Conservation (phyloP, 2,113 vertebrate genomes). For the Tapirus terrestris region DNA sequence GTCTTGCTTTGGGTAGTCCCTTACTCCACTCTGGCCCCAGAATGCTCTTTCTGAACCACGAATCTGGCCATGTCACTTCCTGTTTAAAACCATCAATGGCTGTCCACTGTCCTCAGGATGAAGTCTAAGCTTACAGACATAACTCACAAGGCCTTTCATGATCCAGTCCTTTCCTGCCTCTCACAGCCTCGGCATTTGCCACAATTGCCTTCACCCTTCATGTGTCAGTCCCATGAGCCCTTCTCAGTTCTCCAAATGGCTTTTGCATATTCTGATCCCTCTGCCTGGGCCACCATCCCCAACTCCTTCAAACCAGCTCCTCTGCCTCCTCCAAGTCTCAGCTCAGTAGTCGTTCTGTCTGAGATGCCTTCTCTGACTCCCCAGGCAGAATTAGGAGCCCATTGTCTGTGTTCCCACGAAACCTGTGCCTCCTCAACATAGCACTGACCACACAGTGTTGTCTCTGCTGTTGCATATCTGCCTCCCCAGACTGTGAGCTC, state of each 20-base stretch:
- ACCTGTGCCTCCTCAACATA: background rate
- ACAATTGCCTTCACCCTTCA: background rate
- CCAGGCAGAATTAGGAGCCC: background rate
- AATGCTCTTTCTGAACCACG: slow-evolving; percentile 9
- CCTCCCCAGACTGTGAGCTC: background rate
- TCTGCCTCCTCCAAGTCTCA: slow-evolving; percentile 12
- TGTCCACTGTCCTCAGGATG: background rate
- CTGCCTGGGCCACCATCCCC: background rate
- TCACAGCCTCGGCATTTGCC: background rate
- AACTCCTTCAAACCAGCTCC: background rate
- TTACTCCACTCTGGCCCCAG: background rate
- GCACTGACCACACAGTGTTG: background rate
- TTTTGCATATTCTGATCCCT: slow-evolving; percentile 22
- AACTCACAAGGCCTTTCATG: background rate
- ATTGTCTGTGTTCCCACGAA: background rate
- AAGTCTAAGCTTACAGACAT: background rate
- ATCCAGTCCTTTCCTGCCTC: background rate
- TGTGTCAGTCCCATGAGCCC: background rate
- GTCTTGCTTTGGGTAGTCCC: background rate
- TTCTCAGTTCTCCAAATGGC: background rate
- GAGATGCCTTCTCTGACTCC: background rate
- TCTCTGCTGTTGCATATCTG: background rate
- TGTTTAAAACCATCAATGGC: background rate
- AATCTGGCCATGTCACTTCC: background rate
- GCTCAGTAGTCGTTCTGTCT: background rate